Percentiles rank a stretch among this genome's conserved stretches.
Evolutionary conservation across 2,797 vertebrate genomes (phyloP).

Genomic region (Alca torda): DNA sequence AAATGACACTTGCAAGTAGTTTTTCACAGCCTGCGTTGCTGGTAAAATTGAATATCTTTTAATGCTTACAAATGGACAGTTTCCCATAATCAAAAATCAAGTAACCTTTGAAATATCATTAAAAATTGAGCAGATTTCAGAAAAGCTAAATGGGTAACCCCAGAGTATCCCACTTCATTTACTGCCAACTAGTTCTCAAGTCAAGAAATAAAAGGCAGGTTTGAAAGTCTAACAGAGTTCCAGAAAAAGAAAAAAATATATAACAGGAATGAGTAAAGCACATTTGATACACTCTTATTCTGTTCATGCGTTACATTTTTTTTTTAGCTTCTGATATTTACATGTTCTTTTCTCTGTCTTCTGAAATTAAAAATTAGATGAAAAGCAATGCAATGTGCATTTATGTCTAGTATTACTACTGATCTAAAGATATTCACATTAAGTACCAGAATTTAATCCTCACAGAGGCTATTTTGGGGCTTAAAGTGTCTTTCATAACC

Average conservation of each 20-base stretch:
- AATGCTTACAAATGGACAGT: background rate
- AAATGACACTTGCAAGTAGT: background rate
- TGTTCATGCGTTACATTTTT: background rate
- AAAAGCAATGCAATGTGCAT: background rate
- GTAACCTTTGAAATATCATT: background rate
- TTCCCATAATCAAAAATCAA: slow-evolving; percentile 3
- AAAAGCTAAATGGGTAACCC: background rate
- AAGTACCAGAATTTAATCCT: background rate
- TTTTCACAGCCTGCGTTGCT: background rate
- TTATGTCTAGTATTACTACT: background rate
- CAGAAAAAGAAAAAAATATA: background rate
- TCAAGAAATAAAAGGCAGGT: background rate
- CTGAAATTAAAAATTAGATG: background rate
- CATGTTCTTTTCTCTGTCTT: background rate
- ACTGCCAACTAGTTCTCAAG: background rate
- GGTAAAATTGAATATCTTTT: background rate
- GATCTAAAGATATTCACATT: background rate
- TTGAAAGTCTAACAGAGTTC: background rate
- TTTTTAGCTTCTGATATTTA: background rate
- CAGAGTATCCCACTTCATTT: background rate
- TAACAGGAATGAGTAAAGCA: background rate
- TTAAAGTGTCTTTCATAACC: background rate
- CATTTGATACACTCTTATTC: background rate
- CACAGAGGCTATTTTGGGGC: background rate
- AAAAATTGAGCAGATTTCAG: background rate